These are phyloP conservation scores for Macrosiphum euphorbiae DNA, from an alignment of 2,888 invertebrate genomes.

Conservation along the genomic window DNA sequence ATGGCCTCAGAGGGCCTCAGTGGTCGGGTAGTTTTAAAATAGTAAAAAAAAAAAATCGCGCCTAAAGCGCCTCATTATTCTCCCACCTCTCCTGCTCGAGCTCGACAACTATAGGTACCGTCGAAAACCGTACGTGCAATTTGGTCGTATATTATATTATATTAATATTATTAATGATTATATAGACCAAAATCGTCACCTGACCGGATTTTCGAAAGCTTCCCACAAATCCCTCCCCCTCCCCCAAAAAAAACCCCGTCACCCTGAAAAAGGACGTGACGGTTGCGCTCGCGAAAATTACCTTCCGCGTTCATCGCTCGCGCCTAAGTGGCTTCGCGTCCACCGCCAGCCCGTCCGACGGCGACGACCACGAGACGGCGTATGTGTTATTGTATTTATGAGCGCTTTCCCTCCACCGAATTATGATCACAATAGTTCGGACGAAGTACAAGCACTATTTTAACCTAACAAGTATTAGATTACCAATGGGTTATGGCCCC, in stretches of 20 bases:
- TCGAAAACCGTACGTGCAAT: neutral
- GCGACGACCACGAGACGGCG: conserved; percentile 6
- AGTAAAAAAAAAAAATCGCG: conserved; percentile 66
- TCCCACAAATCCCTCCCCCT: neutral
- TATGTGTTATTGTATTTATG: too few relatives aligned
- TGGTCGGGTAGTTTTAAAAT: conserved; percentile 84
- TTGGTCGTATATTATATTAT: neutral
- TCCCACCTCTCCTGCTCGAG: neutral
- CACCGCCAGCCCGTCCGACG: neutral
- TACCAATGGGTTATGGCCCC: neutral
- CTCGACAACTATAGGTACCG: neutral
- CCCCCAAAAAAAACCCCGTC: neutral
- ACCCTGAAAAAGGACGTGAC: neutral
- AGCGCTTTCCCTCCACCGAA: neutral
- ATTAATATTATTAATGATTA: too few relatives aligned
- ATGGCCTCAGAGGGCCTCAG: conserved; percentile 87
- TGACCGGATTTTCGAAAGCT: neutral
- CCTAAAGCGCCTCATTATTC: neutral
- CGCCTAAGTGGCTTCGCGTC: neutral
- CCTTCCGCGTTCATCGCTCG: conserved; percentile 65
- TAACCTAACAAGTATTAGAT: neutral
- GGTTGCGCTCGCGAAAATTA: conserved; percentile 67
- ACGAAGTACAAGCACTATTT: neutral
- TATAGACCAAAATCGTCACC: too few relatives aligned
- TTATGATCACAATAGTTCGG: neutral